Conservation (phyloP, 2,888 invertebrate genomes). For the Meta bourneti region DNA sequence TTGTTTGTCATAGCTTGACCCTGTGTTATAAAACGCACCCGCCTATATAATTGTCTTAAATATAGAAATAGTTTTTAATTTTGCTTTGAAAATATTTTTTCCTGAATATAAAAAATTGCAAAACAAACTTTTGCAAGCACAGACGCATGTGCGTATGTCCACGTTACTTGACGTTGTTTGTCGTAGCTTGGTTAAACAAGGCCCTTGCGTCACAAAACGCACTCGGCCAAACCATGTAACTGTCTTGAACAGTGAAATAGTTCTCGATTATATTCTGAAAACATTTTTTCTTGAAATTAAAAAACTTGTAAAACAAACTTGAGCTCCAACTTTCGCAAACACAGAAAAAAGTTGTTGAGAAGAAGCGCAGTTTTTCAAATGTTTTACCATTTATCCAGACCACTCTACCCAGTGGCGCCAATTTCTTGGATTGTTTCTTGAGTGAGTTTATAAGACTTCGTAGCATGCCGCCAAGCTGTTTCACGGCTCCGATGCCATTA, state of each 20-base stretch:
- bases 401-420: background rate
- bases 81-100: background rate
- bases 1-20: too few species aligned
- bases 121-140: background rate
- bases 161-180: too few species aligned
- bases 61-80: too few species aligned
- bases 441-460: conserved; percentile 26
- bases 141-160: too few species aligned
- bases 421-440: conserved; percentile 15
- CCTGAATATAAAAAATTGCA: background rate
- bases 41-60: too few species aligned
- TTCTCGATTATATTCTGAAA: background rate
- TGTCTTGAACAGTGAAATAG: too few species aligned
- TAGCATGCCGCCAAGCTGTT: conserved; percentile 7
- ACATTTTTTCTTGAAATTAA: background rate
- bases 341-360: background rate
- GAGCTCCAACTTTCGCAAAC: background rate
- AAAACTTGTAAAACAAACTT: background rate
- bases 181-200: too few species aligned
- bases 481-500: conserved; percentile 28
- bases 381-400: background rate
- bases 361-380: background rate
- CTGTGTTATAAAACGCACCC: too few species aligned
- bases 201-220: too few species aligned
- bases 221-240: too few species aligned